Evolutionary conservation across 2,113 vertebrate species (phyloP).

Genomic region (Smithornis capensis): DNA sequence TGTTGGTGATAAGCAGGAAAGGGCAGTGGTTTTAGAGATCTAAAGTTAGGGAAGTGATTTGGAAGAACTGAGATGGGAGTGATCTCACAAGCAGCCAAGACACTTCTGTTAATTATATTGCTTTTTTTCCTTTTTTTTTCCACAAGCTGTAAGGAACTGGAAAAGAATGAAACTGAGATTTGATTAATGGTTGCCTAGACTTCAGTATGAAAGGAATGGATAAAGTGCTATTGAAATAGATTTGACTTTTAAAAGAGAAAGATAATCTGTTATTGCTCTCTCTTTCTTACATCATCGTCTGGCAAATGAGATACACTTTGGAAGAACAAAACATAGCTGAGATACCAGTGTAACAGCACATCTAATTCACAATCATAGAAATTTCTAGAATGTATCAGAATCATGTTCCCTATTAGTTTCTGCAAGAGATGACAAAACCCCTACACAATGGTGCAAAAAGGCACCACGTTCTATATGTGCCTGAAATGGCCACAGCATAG

Average conservation of each 20-base stretch:
- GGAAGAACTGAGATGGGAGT: neutral
- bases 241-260: slow-evolving; percentile 16
- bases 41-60: neutral
- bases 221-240: neutral
- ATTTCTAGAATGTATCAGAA: neutral
- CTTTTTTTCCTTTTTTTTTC: neutral
- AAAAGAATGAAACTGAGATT: neutral
- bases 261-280: neutral
- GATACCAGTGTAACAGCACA: neutral
- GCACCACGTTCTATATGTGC: rapidly evolving
- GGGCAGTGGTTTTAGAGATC: neutral
- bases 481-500: neutral
- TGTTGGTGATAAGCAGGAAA: neutral
- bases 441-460: neutral
- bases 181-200: slow-evolving; percentile 10
- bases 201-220: neutral
- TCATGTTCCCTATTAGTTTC: neutral
- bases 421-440: neutral
- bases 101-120: slow-evolving; percentile 17
- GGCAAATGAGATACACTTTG: neutral
- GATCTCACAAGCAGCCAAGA: neutral
- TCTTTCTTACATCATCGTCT: neutral
- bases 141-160: neutral
- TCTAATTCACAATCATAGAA: neutral
- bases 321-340: neutral